Evolutionary conservation across 2,888 invertebrate genomes (phyloP).

Genomic region (Axea sp.): DNA sequence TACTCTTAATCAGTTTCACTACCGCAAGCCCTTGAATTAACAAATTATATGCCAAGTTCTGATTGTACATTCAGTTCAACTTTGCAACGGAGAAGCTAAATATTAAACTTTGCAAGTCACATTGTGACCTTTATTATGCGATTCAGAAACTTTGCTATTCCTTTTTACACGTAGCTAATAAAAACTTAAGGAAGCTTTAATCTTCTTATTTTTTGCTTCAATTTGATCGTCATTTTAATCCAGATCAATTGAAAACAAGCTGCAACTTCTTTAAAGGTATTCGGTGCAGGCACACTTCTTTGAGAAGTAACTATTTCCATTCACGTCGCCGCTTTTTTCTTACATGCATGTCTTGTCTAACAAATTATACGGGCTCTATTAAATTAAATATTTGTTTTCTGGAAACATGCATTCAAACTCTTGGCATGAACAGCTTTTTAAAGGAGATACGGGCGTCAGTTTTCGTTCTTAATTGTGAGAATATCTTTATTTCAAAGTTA

Average conservation of each 20-base stretch:
- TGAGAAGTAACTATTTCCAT: slow-evolving; percentile 26
- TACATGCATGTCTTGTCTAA: slow-evolving; percentile 34
- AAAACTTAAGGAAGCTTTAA: too few species aligned
- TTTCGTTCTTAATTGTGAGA: slow-evolving; percentile 44
- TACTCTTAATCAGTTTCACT: too few species aligned
- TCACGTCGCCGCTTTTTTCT: slow-evolving; percentile 35
- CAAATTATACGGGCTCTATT: slow-evolving; percentile 42
- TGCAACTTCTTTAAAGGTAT: slow-evolving; percentile 8
- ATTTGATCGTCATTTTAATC: slow-evolving; percentile 24
- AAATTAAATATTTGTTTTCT: slow-evolving; percentile 42
- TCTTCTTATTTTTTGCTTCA: slow-evolving; percentile 21
- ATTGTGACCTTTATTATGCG: too few species aligned
- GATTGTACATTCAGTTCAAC: too few species aligned
- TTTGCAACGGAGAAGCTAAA: too few species aligned
- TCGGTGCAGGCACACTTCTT: slow-evolving; percentile 12
- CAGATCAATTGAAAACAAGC: slow-evolving; percentile 33
- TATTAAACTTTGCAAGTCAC: too few species aligned
- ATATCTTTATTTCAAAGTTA: too few species aligned
- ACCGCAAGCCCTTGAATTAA: too few species aligned
- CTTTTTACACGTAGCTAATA: too few species aligned
- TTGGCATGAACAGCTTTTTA: slow-evolving; percentile 52
- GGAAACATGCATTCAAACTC: slow-evolving; percentile 38
- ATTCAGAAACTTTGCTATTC: too few species aligned
- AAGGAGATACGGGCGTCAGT: slow-evolving; percentile 54
- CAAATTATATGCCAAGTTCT: too few species aligned